Evolutionary conservation across 2,797 vertebrate genomes (phyloP).

Genomic region (Anabas testudineus): DNA sequence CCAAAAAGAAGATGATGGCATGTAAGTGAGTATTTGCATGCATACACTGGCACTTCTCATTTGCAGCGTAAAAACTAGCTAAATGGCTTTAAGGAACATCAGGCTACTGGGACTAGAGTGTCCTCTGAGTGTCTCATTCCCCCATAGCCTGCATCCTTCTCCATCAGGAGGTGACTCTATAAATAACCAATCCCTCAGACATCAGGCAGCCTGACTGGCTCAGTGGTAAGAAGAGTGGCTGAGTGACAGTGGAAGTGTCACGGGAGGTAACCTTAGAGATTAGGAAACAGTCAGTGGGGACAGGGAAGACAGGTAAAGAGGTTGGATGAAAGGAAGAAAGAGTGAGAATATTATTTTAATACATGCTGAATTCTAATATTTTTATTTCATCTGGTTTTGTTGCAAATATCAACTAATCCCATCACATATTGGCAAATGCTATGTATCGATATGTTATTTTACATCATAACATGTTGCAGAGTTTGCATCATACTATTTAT

Average conservation of each 20-base stretch:
- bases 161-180: constrained; percentile 74
- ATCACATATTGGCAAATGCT: neutral
- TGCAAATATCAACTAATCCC: neutral
- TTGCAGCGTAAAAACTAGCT: constrained; percentile 32
- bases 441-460: neutral
- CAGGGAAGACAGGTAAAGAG: neutral
- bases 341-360: neutral
- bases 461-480: neutral
- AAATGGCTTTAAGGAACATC: constrained; percentile 31
- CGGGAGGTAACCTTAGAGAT: constrained; percentile 64
- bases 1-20: neutral
- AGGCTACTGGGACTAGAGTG: constrained; percentile 36
- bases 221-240: constrained; percentile 63
- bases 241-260: constrained; percentile 65
- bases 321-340: neutral
- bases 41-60: constrained; percentile 14
- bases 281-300: constrained; percentile 39
- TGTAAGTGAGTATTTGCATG: neutral
- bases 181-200: constrained; percentile 79
- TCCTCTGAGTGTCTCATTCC: constrained; percentile 64
- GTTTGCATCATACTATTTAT: neutral
- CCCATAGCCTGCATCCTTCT: constrained; percentile 52
- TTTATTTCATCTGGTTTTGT: neutral
- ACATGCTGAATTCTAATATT: neutral
- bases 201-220: constrained; percentile 57